Evolutionary conservation across 2,797 vertebrate species (phyloP), one percentile per base, ranked within the genome.

Genomic region (Pteropus rufus): DNA sequence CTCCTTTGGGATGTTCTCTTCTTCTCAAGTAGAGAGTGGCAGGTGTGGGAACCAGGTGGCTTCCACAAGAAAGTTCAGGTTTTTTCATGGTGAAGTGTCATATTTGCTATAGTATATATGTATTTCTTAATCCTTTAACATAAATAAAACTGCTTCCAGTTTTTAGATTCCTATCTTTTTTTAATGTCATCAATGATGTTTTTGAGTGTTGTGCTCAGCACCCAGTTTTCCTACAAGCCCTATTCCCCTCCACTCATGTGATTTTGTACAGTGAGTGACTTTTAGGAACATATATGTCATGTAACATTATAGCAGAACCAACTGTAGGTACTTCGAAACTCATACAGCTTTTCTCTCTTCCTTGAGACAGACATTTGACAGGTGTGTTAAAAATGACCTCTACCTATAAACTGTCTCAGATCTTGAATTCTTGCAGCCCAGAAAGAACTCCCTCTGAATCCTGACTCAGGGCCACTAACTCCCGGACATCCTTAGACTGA

Each of bases 341-440:
- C 34, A 52, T 0, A 0, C 3, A 76, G 9, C 21, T 56, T 23
- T 75, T 79, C 39, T 87, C 72, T 88, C 31, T 62, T n/a, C 31
- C 41, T 87, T 54, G n/a, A 65, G 31, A 77, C 65, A 26, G 82
- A 86, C 64, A 93, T 84, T 83, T 92, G 92, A 84, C 29, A 76
- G 2, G 64, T 16, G 3, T 89, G 60, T 31, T 46, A 49, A 24
- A 56, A 85, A 64, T 8, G 26, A 56, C 14, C 34, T 3, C 23
- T 19, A 34, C 41, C 60, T 94, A 65, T 67, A 92, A 31, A n/a
- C 60, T 89, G 46, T n/a, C 62, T 91, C 73, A 67, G 58, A 18
- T 79, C 67, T 82, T 7, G 12, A 23, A 34, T 67, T 70, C 52
- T 81, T 67, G 41, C 18, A 91, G 86, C 56, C 34, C n/a, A 70